phyloP scores from a whole-genome alignment of 2,888 invertebrate species.

The Chydorus sphaericus region DNA sequence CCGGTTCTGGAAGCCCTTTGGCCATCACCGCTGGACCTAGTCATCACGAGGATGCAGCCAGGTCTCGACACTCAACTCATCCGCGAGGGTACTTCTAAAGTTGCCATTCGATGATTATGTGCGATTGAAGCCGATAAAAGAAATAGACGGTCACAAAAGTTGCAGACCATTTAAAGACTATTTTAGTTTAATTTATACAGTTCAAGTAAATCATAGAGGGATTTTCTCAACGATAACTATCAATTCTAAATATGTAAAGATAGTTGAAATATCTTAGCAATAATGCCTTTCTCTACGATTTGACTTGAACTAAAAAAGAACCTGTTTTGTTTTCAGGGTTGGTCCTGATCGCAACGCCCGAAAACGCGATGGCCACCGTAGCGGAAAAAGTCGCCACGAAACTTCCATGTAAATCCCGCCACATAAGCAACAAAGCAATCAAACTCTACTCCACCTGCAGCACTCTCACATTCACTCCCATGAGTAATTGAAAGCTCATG shows the following conservation, averaged over 20 bases:
- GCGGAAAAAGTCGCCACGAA: slow-evolving; percentile 1
- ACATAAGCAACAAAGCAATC: not conserved
- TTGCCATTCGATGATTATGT: no score
- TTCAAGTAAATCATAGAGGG: no score
- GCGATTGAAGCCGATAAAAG: no score
- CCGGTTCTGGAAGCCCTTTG: not conserved
- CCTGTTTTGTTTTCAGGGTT: not conserved
- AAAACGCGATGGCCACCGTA: not conserved
- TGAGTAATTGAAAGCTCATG: no score
- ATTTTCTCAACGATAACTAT: no score
- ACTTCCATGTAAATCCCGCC: not conserved
- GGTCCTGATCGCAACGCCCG: not conserved
- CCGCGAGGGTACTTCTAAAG: not conserved
- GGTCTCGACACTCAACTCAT: slow-evolving; percentile 1
- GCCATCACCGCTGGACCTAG: slow-evolving; percentile 10
- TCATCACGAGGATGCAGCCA: not conserved
- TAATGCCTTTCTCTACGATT: not conserved
- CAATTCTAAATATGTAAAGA: no score
- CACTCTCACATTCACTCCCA: not conserved
- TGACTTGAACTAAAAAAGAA: no score
- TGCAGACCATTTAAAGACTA: no score
- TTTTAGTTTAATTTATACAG: no score
- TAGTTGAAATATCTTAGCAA: not conserved
- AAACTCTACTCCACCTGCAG: not conserved
- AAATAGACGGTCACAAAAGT: no score